Percentiles rank a stretch among this genome's conserved stretches.
phyloP scores from a whole-genome alignment of 2,888 invertebrate species.

The Eupithecia centaureata region DNA sequence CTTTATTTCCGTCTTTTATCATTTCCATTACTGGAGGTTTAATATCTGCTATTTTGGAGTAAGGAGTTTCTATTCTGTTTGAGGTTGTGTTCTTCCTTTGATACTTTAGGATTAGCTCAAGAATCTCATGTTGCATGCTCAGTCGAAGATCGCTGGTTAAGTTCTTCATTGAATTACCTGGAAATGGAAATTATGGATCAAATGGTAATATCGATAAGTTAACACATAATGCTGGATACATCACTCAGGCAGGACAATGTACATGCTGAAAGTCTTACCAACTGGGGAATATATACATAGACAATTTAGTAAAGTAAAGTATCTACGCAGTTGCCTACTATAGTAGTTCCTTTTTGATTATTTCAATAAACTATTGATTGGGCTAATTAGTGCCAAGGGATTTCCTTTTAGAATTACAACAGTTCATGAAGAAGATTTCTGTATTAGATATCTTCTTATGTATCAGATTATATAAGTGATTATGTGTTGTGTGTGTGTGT shows the following conservation, averaged over 20 bases:
- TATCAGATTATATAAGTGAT: too few species aligned
- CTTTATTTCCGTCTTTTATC: slow-evolving; percentile 50
- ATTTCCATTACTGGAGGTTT: slow-evolving; percentile 5
- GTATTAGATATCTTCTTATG: too few species aligned
- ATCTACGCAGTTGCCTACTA: too few species aligned
- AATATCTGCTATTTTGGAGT: slow-evolving; percentile 37
- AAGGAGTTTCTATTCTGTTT: slow-evolving; percentile 18
- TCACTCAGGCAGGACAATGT: neutral
- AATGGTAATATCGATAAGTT: neutral
- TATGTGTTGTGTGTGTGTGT: too few species aligned
- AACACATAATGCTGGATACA: neutral
- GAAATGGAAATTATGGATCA: neutral
- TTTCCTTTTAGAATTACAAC: too few species aligned
- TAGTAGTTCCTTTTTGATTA: too few species aligned
- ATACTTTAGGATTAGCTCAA: slow-evolving; percentile 69
- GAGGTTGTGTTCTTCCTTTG: slow-evolving; percentile 49
- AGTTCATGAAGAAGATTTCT: too few species aligned
- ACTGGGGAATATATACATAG: too few species aligned
- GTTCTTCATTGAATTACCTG: slow-evolving; percentile 67
- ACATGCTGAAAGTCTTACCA: neutral
- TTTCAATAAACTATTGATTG: too few species aligned
- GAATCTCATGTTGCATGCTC: slow-evolving; percentile 72
- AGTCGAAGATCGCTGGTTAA: slow-evolving; percentile 61
- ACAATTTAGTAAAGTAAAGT: too few species aligned
- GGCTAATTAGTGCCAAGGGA: too few species aligned